Evolutionary conservation across 2,797 vertebrate species (phyloP).

Genomic region (Dipus sagitta): DNA sequence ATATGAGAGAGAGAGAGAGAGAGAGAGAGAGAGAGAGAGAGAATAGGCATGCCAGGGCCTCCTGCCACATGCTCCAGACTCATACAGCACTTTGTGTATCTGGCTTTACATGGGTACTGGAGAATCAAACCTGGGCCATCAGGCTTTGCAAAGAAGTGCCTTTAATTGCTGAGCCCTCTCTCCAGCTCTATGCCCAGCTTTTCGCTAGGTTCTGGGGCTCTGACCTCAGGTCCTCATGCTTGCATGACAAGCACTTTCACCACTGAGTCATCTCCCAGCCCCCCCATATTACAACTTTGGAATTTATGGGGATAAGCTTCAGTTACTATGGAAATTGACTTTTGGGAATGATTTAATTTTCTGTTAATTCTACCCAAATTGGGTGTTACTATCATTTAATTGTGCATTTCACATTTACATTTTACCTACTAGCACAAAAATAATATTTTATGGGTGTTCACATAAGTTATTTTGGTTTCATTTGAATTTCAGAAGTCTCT

Average conservation of each 20-base stretch:
- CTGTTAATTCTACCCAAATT: constrained; percentile 42
- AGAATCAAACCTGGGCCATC: too few species aligned
- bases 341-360: constrained; percentile 34
- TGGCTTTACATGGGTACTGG: too few species aligned
- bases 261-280: too few species aligned
- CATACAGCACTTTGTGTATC: too few species aligned
- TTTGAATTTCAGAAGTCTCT: constrained; percentile 87
- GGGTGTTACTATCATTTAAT: not conserved
- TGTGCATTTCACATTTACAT: not conserved
- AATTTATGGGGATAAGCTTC: not conserved
- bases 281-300: not conserved
- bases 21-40: too few species aligned
- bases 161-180: too few species aligned
- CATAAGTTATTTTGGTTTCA: constrained; percentile 54
- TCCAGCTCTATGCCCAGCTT: too few species aligned
- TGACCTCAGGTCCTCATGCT: not conserved
- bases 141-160: too few species aligned
- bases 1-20: too few species aligned
- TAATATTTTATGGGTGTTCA: not conserved
- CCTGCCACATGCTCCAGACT: too few species aligned
- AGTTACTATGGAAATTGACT: constrained; percentile 45
- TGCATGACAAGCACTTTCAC: not conserved
- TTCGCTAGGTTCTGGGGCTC: not conserved
- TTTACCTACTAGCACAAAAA: constrained; percentile 11
- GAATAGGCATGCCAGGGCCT: too few species aligned